These are phyloP conservation scores for Ianthella basta DNA, from an alignment of 37 sponge, comb jelly and placozoan genomes.

Conservation along the genomic window DNA sequence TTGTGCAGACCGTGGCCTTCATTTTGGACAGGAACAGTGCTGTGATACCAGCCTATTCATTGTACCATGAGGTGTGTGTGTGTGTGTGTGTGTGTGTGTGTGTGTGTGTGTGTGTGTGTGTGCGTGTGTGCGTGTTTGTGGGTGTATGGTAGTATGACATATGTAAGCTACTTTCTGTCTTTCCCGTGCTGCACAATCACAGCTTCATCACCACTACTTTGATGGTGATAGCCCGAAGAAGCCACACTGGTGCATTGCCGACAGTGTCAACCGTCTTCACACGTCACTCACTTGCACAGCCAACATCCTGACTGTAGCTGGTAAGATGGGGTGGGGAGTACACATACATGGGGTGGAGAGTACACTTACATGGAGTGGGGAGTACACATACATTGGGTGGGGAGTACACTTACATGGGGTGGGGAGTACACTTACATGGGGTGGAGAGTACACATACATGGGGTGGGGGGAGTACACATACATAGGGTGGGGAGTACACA, in stretches of 20 bases:
- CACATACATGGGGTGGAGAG: no score
- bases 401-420: no score
- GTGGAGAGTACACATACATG: no score
- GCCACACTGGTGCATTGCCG: constrained; percentile 27
- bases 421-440: no score
- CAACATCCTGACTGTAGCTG: constrained; percentile 22
- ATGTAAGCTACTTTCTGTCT: background rate
- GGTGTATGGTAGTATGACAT: background rate
- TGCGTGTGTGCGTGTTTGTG: background rate
- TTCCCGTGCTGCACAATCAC: background rate
- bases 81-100: background rate
- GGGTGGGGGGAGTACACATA: no score
- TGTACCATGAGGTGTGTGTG: constrained; percentile 71
- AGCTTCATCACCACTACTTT: constrained; percentile 15
- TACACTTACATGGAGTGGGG: no score
- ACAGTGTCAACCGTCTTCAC: background rate
- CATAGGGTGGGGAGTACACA: no score
- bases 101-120: background rate
- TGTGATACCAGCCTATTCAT: constrained; percentile 82
- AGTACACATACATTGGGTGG: no score
- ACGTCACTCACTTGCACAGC: background rate
- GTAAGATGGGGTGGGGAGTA: background rate
- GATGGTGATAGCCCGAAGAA: background rate
- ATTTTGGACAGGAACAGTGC: constrained; percentile 79
- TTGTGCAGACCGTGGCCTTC: constrained; percentile 63